Percentiles rank a stretch among this genome's conserved stretches.
phyloP scores from a whole-genome alignment of 92 coral and sea anemone genomes.

The Montipora capitata region DNA sequence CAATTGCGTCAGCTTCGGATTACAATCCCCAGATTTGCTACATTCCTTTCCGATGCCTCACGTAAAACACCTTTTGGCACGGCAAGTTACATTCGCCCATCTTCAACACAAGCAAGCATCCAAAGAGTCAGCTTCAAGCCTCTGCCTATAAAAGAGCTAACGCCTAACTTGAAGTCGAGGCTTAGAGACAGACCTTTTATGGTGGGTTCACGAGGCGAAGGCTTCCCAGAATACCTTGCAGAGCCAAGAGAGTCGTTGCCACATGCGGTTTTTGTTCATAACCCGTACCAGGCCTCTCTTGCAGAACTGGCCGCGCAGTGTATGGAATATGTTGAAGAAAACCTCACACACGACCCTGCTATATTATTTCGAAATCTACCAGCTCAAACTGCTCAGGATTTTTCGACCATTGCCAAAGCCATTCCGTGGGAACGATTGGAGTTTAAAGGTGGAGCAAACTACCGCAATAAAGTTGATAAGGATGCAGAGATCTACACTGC shows the following conservation, averaged over 20 bases:
- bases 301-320: neutral
- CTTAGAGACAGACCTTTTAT: slow-evolving; percentile 51
- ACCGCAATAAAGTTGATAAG: slow-evolving; percentile 40
- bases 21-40: neutral
- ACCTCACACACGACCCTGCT: slow-evolving; percentile 50
- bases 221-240: slow-evolving; percentile 69
- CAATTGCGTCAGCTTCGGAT: neutral
- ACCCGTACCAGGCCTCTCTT: slow-evolving; percentile 28
- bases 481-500: slow-evolving; percentile 37
- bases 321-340: slow-evolving; percentile 44
- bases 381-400: slow-evolving; percentile 42
- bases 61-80: too few species aligned
- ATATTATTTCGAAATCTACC: slow-evolving; percentile 81
- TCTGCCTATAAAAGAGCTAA: slow-evolving; percentile 57
- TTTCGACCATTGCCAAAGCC: slow-evolving; percentile 41
- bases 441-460: slow-evolving; percentile 44
- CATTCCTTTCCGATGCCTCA: too few species aligned
- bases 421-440: slow-evolving; percentile 46
- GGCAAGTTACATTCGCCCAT: neutral
- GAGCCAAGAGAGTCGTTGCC: slow-evolving; percentile 65
- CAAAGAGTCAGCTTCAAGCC: neutral
- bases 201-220: slow-evolving; percentile 46
- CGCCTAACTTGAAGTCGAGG: slow-evolving; percentile 41
- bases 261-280: slow-evolving; percentile 1
- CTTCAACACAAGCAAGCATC: slow-evolving; percentile 14